Evolutionary conservation across 2,113 vertebrate genomes (phyloP), one percentile per base, ranked within the genome.

Genomic region (Oreochromis spilurus): DNA sequence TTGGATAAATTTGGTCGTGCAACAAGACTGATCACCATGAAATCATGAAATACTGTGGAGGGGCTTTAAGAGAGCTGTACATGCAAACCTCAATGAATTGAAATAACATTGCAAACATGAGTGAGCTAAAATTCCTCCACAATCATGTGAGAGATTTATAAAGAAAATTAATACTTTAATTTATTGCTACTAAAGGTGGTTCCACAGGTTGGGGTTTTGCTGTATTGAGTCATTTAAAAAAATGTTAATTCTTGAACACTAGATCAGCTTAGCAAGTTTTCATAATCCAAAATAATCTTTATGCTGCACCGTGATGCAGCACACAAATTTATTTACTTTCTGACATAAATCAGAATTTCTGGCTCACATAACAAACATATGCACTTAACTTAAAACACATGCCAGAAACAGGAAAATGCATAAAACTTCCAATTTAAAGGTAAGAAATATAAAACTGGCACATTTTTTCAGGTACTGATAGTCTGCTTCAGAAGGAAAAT

Each of bases 21-120:
- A 70, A 24, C 38, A 43, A 38, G 34, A 65, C 13, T 19, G 19
- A 65, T 4, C 60, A 65, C 60, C 60, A 38, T 65, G 31, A 65
- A 65, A 38, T n/a, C 6, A 38, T 65, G 17, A 7, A 2, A n/a
- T 36, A 34, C 60, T 1, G 17, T 65, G 34, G 1, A 38, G 60
- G 60, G 60, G 31, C 60, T 65, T 65, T 65, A 38, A 36, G 60
- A 65, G 60, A 38, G 31, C 60, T 65, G 60, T 65, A 38, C 60
- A 65, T 38, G 10, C 60, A 65, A 65, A 65, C 31, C 10, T 65
- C 31, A 65, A n/a, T 65, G 2, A 65, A 65, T 7, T 65, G 34
- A n/a, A 65, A 19, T 65, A 65, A 65, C 4, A 4, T 4, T 65
- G 60, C 10, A 36, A 65, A 36, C 60, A 65, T 7, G 10, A 36